These are phyloP conservation scores for Urophycis tenuis DNA, from an alignment of 2,797 vertebrate genomes.

Conservation along the genomic window DNA sequence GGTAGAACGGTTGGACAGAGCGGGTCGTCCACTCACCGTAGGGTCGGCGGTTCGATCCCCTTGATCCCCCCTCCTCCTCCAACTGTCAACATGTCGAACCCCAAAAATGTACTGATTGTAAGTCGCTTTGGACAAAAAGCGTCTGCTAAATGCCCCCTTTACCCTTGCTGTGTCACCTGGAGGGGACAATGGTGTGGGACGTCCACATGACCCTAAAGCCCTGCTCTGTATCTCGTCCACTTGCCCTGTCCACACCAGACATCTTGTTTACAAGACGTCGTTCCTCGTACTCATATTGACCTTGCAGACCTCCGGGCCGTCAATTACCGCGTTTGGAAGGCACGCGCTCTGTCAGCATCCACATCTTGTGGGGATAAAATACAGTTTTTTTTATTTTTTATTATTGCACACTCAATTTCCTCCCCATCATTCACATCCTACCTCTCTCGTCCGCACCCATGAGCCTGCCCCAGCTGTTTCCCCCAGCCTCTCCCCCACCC, in stretches of 20 bases:
- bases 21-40: no score
- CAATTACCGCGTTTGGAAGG: background rate
- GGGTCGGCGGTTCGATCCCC: no score
- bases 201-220: background rate
- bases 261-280: background rate
- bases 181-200: background rate
- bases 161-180: no score
- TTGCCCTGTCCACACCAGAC: background rate
- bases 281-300: no score
- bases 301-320: background rate
- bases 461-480: background rate
- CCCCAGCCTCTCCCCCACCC: conserved; percentile 3
- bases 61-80: no score
- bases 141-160: no score
- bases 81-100: no score
- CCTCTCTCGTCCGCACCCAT: background rate
- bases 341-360: background rate
- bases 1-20: no score
- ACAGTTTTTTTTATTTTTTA: background rate
- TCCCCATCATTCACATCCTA: background rate
- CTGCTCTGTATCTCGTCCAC: background rate
- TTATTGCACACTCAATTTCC: background rate
- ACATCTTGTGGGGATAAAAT: background rate
- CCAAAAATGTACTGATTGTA: no score
- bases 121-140: no score